Evolutionary conservation across 2,113 vertebrate species (phyloP), one percentile per base, ranked within the genome.

Genomic region (Chaetops frenatus): DNA sequence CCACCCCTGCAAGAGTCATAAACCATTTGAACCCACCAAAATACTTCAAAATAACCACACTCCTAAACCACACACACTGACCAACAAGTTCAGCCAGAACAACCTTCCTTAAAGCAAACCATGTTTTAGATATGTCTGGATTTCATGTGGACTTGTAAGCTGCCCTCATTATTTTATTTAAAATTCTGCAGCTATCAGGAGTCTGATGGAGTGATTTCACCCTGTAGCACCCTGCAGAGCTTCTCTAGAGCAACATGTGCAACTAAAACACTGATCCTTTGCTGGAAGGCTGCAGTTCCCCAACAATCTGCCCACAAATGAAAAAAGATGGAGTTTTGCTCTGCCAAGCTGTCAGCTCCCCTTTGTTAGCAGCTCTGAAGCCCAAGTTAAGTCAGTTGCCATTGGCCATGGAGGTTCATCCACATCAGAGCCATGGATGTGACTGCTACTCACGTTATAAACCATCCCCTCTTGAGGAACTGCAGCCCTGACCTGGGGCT

Each of bases 161-260:
- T 76, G 15, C 13, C 8, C 33, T n/a, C 12, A 10, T 17, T 24
- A 14, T 22, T 76, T 86, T 33, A 38, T 67, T 76, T 45, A 33
- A 61, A 78, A 9, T 31, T 77, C 64, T 80, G 40, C 24, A 73
- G 54, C 48, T 62, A 11, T 19, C 45, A 44, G 23, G n/a, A 62
- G 14, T 19, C 15, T 70, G 45, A 50, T n/a, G 42, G 33, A 67
- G 5, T 23, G 42, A 13, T 58, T 84, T 81, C 35, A 62, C 17
- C 38, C 72, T 40, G 4, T 1, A 60, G 36, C 58, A 56, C 19
- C 53, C 69, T 78, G 69, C 56, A 85, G 79, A 56, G 17, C 31
- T 78, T 81, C 50, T 78, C 0, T 0, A 57, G 42, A 62, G 25
- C 44, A 66, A 48, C 23, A 57, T 2, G 20, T 6, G 15, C 36